phyloP scores from a whole-genome alignment of 2,888 invertebrate genomes.

The Tetragnatha montana region DNA sequence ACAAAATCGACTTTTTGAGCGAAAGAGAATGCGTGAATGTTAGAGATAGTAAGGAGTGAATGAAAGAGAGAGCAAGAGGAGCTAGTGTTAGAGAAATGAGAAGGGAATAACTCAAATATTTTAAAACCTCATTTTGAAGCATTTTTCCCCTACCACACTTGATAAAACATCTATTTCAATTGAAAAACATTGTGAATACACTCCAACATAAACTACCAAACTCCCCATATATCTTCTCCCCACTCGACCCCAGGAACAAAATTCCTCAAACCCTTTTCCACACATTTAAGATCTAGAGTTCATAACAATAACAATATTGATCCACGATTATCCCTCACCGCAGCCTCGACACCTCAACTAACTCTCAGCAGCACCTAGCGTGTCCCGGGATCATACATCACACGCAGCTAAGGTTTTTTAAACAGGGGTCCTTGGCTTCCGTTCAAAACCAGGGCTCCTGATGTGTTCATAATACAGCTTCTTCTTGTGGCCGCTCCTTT shows the following conservation, averaged over 20 bases:
- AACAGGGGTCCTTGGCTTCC: neutral
- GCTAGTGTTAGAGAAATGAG: too few relatives aligned
- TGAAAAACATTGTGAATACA: too few relatives aligned
- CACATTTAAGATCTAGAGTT: neutral
- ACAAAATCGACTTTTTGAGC: too few relatives aligned
- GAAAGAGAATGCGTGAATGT: too few relatives aligned
- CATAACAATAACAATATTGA: conserved; percentile 18
- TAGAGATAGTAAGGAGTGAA: too few relatives aligned
- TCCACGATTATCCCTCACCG: neutral
- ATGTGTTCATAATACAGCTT: conserved; percentile 26
- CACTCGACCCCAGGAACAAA: neutral
- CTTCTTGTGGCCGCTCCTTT: conserved; percentile 1
- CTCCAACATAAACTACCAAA: too few relatives aligned
- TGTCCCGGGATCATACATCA: conserved; percentile 19
- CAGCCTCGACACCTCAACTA: conserved; percentile 1
- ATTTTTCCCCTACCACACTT: too few relatives aligned
- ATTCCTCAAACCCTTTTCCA: neutral
- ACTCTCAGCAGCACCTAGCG: conserved; percentile 6
- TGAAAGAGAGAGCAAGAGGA: too few relatives aligned
- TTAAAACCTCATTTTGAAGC: too few relatives aligned
- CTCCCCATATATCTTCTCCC: too few relatives aligned
- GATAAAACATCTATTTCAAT: too few relatives aligned
- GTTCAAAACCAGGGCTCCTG: conserved; percentile 2
- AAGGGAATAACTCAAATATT: too few relatives aligned
- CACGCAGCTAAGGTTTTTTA: neutral